Percentiles rank a stretch among this genome's conserved stretches.
phyloP scores from a whole-genome alignment of 2,113 vertebrate genomes.

The Hoplias malabaricus region DNA sequence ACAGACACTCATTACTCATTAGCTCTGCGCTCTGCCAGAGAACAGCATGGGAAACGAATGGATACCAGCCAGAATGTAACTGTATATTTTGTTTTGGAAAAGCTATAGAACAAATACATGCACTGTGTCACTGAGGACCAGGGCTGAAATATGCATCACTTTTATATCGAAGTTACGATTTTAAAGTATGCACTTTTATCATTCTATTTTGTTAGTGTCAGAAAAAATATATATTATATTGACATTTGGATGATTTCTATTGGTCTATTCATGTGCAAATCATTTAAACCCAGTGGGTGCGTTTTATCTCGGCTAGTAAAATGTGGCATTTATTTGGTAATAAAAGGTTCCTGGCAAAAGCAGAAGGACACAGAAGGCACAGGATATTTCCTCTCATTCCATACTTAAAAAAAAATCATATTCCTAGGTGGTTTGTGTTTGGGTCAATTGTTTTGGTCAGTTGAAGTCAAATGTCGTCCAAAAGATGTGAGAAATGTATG shows the following conservation, averaged over 20 bases:
- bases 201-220: too few relatives aligned
- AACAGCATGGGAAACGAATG: neutral
- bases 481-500: constrained; percentile 25
- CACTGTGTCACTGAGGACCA: too few relatives aligned
- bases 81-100: neutral
- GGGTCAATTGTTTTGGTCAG: neutral
- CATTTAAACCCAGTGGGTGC: too few relatives aligned
- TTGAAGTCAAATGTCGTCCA: constrained; percentile 18
- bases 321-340: constrained; percentile 58
- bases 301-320: constrained; percentile 54
- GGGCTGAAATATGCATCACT: too few relatives aligned
- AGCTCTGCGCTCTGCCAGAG: constrained; percentile 41
- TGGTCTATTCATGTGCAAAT: too few relatives aligned
- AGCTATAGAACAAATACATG: neutral
- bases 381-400: neutral
- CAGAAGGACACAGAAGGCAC: constrained; percentile 42
- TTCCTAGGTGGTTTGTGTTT: neutral
- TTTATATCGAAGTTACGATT: too few relatives aligned
- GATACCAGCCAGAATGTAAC: neutral
- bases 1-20: constrained; percentile 56
- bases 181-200: too few relatives aligned
- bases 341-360: constrained; percentile 42
- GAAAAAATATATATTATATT: too few relatives aligned
- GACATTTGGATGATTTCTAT: too few relatives aligned
- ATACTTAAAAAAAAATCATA: neutral